These are phyloP conservation scores for Drosophila willistoni DNA, from an alignment of 1,140 invertebrate species.

Conservation along the genomic window DNA sequence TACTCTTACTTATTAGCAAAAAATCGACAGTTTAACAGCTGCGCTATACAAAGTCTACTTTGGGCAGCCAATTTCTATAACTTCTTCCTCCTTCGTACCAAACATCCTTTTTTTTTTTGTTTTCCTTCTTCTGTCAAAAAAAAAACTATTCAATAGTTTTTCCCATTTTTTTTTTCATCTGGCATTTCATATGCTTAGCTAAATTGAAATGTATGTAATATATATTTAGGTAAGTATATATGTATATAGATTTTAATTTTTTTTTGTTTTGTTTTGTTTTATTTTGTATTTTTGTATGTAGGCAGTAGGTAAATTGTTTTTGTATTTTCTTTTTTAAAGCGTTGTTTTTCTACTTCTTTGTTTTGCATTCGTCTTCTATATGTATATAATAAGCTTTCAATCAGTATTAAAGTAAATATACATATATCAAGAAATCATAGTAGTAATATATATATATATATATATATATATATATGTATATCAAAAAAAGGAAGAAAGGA, in stretches of 20 bases:
- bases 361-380: conserved; percentile 1
- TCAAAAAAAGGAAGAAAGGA: not conserved
- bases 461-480: too few species aligned
- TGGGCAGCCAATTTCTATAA: conserved; percentile 46
- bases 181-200: conserved; percentile 66
- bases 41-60: conserved; percentile 51
- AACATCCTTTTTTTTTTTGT: conserved; percentile 16
- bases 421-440: not conserved
- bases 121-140: conserved; percentile 24
- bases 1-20: conserved; percentile 72
- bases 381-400: not conserved
- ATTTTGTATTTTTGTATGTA: conserved; percentile 32
- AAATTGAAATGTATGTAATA: conserved; percentile 16
- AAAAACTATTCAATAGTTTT: conserved; percentile 38
- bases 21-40: conserved; percentile 81
- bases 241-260: conserved; percentile 25
- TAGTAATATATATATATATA: not conserved
- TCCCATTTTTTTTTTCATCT: conserved; percentile 25
- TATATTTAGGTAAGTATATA: conserved; percentile 20
- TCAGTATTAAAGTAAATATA: not conserved
- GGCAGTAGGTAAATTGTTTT: conserved; percentile 46
- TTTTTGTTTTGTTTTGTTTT: conserved; percentile 12
- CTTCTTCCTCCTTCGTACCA: conserved; percentile 18
- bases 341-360: conserved; percentile 42
- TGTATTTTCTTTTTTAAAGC: conserved; percentile 35